Evolutionary conservation across 1,140 invertebrate genomes (phyloP).

Genomic region (Hypothenemus hampei): DNA sequence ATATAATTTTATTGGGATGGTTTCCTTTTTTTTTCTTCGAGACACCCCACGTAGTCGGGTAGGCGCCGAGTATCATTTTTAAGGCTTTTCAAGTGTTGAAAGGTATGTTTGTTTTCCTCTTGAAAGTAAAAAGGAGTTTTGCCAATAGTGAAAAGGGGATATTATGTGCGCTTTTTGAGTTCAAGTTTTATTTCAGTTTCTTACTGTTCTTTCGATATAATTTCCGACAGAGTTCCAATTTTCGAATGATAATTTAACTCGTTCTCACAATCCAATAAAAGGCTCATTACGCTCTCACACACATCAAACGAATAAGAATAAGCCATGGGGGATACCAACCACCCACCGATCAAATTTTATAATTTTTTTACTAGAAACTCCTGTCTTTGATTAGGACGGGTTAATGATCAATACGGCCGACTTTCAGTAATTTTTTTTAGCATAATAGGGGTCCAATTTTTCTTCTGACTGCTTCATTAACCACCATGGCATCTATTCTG

Average conservation of each 20-base stretch:
- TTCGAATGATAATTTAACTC: conserved; percentile 11
- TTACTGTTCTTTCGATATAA: too few relatives aligned
- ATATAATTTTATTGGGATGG: background rate
- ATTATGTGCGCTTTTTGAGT: too few relatives aligned
- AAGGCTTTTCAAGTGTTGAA: too few relatives aligned
- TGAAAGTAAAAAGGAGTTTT: too few relatives aligned
- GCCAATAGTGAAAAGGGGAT: too few relatives aligned
- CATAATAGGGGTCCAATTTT: conserved; percentile 10
- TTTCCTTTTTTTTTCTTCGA: too few relatives aligned
- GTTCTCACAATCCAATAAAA: conserved; percentile 5
- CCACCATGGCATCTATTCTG: background rate
- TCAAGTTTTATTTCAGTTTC: too few relatives aligned
- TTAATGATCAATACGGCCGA: conserved; percentile 1
- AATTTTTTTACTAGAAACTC: conserved; percentile 5
- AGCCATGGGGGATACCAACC: conserved; percentile 4
- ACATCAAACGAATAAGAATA: too few relatives aligned
- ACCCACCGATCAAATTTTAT: conserved; percentile 13
- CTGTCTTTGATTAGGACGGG: conserved; percentile 2
- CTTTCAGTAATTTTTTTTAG: too few relatives aligned
- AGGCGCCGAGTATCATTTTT: too few relatives aligned
- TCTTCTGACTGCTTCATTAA: conserved; percentile 14
- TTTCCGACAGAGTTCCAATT: conserved; percentile 12
- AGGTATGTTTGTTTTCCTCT: too few relatives aligned
- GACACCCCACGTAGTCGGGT: too few relatives aligned
- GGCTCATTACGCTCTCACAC: conserved; percentile 10